Evolutionary conservation across 2,113 vertebrate genomes (phyloP), one percentile per base, ranked within the genome.

Genomic region (Monopterus albus): DNA sequence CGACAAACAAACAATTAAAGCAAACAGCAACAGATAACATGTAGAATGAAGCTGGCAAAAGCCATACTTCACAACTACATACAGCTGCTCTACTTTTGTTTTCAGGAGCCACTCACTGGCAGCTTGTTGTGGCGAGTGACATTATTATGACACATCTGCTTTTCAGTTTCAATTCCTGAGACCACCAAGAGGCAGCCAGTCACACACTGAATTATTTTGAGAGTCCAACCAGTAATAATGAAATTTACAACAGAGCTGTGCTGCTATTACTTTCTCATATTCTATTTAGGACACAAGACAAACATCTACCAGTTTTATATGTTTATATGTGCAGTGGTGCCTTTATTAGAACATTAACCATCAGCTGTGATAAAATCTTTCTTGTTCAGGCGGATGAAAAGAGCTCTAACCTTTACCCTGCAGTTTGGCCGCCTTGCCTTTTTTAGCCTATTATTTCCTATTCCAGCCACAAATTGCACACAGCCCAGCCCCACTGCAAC

Each of bases 401-500:
- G 14, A 33, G 26, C 5, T 3, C 25, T 15, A 49, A 43, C 43
- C 4, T 12, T 5, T 13, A 6, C 31, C 31, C n/a, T 12, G 23
- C 20, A 57, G 14, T 40, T 25, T 35, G 6, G 23, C 21, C 2
- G 20, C 45, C 36, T 13, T 21, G 10, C 17, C 7, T 21, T 42
- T 39, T 42, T 35, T 29, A 18, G 6, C n/a, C 11, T 60, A 25
- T 38, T 53, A 56, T 81, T 70, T 81, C 64, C 64, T 70, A 52
- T 74, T 12, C 10, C 18, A 36, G 21, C 63, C 58, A 51, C 68
- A 61, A 52, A 50, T 61, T 49, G 9, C 8, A 3, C 33, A 15
- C 10, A 17, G n/a, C 9, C 9, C 0, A 25, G 38, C 13, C n/a
- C 51, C 23, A 46, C 29, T 33, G 14, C 42, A 1, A 45, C 26